A percentile compares a stretch with the other conserved stretches of the same genome.
Evolutionary conservation across 2,888 invertebrate genomes (phyloP).

Genomic region (Holacanthella duospinosa): DNA sequence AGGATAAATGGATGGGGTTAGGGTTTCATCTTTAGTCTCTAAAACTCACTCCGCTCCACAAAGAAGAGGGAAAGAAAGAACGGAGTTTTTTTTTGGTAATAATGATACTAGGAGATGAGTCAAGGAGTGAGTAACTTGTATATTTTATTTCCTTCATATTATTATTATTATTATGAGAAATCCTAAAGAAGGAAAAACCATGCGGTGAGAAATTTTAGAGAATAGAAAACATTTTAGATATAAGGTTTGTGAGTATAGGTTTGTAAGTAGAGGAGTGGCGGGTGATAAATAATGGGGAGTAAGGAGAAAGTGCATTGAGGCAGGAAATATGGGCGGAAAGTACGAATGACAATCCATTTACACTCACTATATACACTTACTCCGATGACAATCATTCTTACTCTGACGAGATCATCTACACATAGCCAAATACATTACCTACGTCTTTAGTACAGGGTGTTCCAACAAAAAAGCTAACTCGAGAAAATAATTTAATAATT

Average conservation of each 20-base stretch:
- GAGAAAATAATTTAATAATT: too few relatives aligned
- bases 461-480: too few relatives aligned
- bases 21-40: constrained; percentile 1
- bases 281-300: constrained; percentile 23
- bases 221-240: not conserved
- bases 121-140: not conserved
- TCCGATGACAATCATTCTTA: constrained; percentile 9
- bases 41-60: not conserved
- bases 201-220: constrained; percentile 10
- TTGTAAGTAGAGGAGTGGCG: not conserved
- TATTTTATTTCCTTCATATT: not conserved
- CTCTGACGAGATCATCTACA: not conserved
- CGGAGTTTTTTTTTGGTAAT: constrained; percentile 6
- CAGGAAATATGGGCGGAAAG: constrained; percentile 14
- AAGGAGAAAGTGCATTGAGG: constrained; percentile 16
- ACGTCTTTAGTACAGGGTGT: too few relatives aligned
- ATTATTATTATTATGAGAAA: not conserved
- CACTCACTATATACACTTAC: not conserved
- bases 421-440: too few relatives aligned
- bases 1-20: constrained; percentile 2
- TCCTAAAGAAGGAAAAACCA: constrained; percentile 12
- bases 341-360: not conserved
- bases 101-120: not conserved
- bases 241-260: not conserved
- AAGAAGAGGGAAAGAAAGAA: constrained; percentile 6